Evolutionary conservation across 1,140 invertebrate species (phyloP), one percentile per base, ranked within the genome.

Genomic region (Macrobrachium rosenbergii): DNA sequence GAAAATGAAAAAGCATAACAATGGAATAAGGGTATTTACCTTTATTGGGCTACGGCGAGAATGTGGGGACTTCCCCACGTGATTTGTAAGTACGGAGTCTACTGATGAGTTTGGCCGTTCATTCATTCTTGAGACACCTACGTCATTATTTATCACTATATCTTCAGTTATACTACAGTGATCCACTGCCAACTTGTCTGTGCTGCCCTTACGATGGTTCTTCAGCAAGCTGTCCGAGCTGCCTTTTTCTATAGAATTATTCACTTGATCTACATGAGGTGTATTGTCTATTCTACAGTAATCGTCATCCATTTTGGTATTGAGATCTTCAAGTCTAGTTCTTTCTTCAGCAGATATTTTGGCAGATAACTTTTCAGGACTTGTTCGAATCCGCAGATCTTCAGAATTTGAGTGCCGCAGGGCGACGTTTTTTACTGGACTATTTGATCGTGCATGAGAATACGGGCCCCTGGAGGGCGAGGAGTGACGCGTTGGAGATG

Each of bases 31-130:
- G 17, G 11, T 58, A 81, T 52, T 82, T 43, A 87, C 85, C 78
- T 87, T 87, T 5, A 69, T 67, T 37, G 85, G 85, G 37, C 85
- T 87, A 45, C 85, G 59, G 21, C 85, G 78, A 7, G 85, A 37
- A 23, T 76, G 78, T 6, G 85, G 85, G 5, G 85, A 81, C 37
- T 87, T 87, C 14, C 79, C 45, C 28, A 58, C 59, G 16, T 87
- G 85, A 60, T 87, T 87, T 16, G 78, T n/a, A 3, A 63, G 67
- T 58, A 79, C 28, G 21, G 83, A 75, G 43, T 87, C 85, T 2
- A 82, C 21, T 19, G 69, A 81, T 17, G 85, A 75, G 78, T 81
- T 84, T 10, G 77, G 75, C 11, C 75, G 60, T 19, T 84, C 83
- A 28, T 43, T 78, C 16, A 72, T 21, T 21, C 67, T 84, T 12